phyloP scores from a whole-genome alignment of 1,140 invertebrate genomes.

The Pseudomyrmex dendroicus region DNA sequence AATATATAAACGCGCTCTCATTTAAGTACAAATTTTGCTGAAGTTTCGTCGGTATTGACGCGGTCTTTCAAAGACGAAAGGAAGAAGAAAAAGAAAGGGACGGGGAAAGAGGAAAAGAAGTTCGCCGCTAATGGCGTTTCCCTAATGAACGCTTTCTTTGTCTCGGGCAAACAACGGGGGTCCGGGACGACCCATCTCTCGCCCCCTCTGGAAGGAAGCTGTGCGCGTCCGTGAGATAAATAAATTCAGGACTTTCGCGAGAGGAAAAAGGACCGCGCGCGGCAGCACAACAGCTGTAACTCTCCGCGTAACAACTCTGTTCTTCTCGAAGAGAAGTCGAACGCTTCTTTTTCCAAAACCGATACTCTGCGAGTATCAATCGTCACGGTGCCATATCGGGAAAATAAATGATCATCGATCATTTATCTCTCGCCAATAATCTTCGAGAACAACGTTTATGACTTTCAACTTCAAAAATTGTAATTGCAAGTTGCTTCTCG shows the following conservation, averaged over 20 bases:
- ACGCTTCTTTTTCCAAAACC: background rate
- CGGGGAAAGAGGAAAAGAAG: conserved; percentile 63
- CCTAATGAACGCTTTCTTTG: conserved; percentile 82
- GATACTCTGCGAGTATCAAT: no score
- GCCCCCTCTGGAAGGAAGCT: conserved; percentile 28
- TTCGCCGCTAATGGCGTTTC: conserved; percentile 79
- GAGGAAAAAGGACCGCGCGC: conserved; percentile 9
- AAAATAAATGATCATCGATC: no score
- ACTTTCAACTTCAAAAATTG: no score
- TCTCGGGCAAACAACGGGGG: conserved; percentile 77
- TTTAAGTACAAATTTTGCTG: conserved; percentile 23
- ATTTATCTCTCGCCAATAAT: no score
- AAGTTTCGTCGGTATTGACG: conserved; percentile 30
- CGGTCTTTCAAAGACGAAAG: conserved; percentile 41
- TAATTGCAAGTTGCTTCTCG: no score
- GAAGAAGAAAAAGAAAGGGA: conserved; percentile 40
- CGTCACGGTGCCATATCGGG: no score
- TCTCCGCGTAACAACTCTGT: conserved; percentile 48
- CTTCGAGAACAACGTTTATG: no score
- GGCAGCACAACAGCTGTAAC: conserved; percentile 20
- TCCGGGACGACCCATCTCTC: conserved; percentile 42
- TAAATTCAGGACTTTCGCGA: conserved; percentile 63
- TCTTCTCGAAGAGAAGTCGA: background rate
- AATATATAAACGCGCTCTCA: background rate
- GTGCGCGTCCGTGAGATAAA: conserved; percentile 61